Base-by-base conservation (phyloP, 2,113 vertebrate genomes). In the Channa maculata region DNA sequence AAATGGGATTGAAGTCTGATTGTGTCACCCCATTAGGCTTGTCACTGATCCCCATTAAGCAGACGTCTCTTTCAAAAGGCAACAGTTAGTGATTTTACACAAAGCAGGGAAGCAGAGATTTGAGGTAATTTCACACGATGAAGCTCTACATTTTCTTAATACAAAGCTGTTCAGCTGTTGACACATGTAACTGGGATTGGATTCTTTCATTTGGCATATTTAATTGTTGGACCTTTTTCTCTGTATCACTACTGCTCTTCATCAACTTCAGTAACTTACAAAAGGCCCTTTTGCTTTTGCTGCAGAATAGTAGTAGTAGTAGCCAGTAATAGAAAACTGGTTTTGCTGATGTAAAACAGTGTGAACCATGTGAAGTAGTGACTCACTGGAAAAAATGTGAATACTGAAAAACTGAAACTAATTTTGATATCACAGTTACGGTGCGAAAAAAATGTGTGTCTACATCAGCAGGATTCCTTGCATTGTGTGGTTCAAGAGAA, bases 1-100 rank as follows among this genome's bases (percentile, higher is more conserved):
- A 80, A 89, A 86, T 86, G 74, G 77, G 85, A 86, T 81, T 81
- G 79, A 80, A 86, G 88, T 82, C 49, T 80, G 80, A 87, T 88
- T 83, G 82, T 77, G 76, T 76, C 58, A 53, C 84, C 59, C 71
- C 81, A 83, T 83, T 86, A 88, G 83, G 79, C 71, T 63, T 78
- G 64, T 80, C 79, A 70, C 78, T 67, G 85, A 83, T 86, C 77
- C 73, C 60, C 72, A 82, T 88, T 86, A 82, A 67, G 71, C 79
- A 85, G 81, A 87, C 81, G 83, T 77, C 77, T 82, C 76, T 79
- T 76, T 85, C 49, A 60, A 63, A 88, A 84, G 36, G 83, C 72
- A 79, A 74, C 72, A 66, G 69, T 84, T 75, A 68, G 73, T 46
- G 71, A 67, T 65, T 88, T 79, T 79, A 50, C 46, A 50, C 41